Conservation (phyloP, 23 tunicate genomes). For the Styela clava region DNA sequence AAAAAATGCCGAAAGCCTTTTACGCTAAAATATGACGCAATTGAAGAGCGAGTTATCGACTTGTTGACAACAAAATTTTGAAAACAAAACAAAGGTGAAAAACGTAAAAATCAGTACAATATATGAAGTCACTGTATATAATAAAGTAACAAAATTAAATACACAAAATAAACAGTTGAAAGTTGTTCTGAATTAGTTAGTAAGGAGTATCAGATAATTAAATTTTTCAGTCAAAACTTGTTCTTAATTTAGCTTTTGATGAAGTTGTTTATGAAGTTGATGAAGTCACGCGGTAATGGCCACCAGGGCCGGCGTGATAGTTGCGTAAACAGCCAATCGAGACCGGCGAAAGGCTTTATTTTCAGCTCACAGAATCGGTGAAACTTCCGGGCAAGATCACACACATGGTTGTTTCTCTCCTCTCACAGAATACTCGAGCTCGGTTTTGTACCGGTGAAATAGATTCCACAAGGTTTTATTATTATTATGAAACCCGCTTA, state of each 20-base stretch:
- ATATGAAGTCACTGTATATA: background rate
- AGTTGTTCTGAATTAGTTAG: background rate
- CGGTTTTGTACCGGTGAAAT: too few relatives aligned
- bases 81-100: too few relatives aligned
- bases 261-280: background rate
- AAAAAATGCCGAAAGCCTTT: background rate
- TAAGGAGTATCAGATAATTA: background rate
- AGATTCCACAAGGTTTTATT: too few relatives aligned
- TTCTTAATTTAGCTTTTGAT: too few relatives aligned
- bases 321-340: background rate
- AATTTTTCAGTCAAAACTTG: background rate
- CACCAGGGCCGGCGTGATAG: background rate
- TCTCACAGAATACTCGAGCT: too few relatives aligned
- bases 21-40: background rate
- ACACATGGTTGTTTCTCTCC: too few relatives aligned
- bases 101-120: background rate
- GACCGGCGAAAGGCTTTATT: background rate
- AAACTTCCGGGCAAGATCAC: too few relatives aligned
- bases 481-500: too few relatives aligned
- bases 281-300: background rate
- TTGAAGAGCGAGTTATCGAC: background rate
- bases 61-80: background rate
- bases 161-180: too few relatives aligned
- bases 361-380: too few relatives aligned
- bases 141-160: background rate